phyloP scores from a whole-genome alignment of 2,113 vertebrate genomes.

The Hiodon alosoides region DNA sequence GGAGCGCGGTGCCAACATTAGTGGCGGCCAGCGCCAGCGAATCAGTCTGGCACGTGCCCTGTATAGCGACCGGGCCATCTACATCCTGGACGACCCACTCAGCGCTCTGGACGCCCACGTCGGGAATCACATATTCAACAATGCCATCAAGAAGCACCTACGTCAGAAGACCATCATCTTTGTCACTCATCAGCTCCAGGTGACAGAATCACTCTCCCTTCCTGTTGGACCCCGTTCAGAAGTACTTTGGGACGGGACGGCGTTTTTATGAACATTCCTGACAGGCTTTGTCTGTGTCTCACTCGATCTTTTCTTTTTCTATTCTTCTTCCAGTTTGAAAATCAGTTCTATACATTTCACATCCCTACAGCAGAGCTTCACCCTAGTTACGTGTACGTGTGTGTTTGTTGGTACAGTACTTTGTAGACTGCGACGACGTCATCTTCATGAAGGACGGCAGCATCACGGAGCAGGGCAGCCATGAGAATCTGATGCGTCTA shows the following conservation, averaged over 20 bases:
- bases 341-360: neutral
- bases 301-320: neutral
- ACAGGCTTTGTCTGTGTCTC: neutral
- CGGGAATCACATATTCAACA: constrained; percentile 88
- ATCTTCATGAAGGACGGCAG: constrained; percentile 88
- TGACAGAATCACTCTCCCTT: constrained; percentile 31
- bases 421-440: constrained; percentile 86
- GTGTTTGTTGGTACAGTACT: constrained; percentile 63
- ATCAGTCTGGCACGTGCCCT: constrained; percentile 86
- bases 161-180: constrained; percentile 82
- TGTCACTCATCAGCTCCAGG: constrained; percentile 89
- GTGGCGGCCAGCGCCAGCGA: constrained; percentile 85
- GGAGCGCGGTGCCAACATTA: constrained; percentile 83
- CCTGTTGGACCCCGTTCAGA: neutral
- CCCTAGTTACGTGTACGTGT: constrained; percentile 13
- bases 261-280: neutral
- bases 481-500: constrained; percentile 81
- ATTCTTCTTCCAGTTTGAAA: too few species aligned
- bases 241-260: neutral
- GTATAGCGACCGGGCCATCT: constrained; percentile 80
- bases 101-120: constrained; percentile 89
- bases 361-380: neutral
- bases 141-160: constrained; percentile 81
- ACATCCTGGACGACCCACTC: constrained; percentile 85
- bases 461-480: constrained; percentile 79